Evolutionary conservation across 2,113 vertebrate genomes (phyloP).

Genomic region (Lepidiolamprologus cunningtoni): DNA sequence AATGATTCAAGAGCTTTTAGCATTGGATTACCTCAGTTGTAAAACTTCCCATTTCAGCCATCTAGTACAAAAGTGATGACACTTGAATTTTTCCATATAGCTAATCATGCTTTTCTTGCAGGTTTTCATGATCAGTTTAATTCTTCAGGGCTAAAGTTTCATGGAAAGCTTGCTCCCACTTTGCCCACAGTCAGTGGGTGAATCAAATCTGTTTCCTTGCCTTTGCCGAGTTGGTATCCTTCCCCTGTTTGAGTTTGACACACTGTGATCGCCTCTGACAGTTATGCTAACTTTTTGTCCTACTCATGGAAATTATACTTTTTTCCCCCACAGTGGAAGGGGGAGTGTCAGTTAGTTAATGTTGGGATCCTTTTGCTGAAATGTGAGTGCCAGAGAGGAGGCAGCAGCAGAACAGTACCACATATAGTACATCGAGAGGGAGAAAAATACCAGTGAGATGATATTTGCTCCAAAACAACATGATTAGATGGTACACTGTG

Average conservation of each 20-base stretch:
- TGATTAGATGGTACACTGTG: not conserved
- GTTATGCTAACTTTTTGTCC: slow-evolving; percentile 1
- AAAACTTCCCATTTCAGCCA: not conserved
- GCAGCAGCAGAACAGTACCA: not conserved
- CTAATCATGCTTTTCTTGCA: not conserved
- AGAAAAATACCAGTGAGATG: not conserved
- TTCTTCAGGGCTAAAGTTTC: not conserved
- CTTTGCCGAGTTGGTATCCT: not conserved
- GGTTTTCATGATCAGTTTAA: not conserved
- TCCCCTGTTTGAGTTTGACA: not conserved
- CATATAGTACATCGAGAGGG: not conserved
- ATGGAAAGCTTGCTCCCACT: not conserved
- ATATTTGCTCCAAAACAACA: not conserved
- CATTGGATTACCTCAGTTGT: not conserved
- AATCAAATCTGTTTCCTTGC: not conserved
- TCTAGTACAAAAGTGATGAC: not conserved
- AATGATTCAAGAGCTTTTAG: not conserved
- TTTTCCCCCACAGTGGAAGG: not conserved
- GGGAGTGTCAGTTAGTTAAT: slow-evolving; percentile 5
- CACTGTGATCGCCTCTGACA: not conserved
- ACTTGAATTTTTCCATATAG: not conserved
- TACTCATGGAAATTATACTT: not conserved
- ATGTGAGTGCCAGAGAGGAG: not conserved
- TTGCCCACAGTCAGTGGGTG: not conserved
- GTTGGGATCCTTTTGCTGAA: not conserved